These are phyloP conservation scores for Cryptosula pallasiana DNA, from an alignment of 2,888 invertebrate species.

Conservation along the genomic window DNA sequence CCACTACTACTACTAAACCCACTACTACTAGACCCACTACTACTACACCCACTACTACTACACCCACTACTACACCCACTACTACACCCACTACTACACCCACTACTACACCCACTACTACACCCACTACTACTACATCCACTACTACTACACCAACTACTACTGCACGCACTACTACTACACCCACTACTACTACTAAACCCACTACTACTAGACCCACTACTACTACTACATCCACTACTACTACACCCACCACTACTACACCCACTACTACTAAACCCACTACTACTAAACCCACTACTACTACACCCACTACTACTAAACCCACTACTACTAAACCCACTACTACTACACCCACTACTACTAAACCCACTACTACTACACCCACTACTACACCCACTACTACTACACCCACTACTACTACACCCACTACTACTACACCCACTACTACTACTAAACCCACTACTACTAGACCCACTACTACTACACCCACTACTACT, in stretches of 20 bases:
- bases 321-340: conserved; percentile 24
- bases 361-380: conserved; percentile 8
- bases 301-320: background rate
- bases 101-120: conserved; percentile 28
- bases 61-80: conserved; percentile 26
- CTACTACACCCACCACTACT: conserved; percentile 26
- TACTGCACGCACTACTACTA: conserved; percentile 40
- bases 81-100: conserved; percentile 46
- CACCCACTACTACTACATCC: background rate
- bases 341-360: conserved; percentile 14
- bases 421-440: background rate
- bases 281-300: conserved; percentile 22
- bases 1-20: background rate
- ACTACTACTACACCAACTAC: background rate
- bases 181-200: conserved; percentile 40
- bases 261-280: conserved; percentile 26
- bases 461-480: conserved; percentile 28
- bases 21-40: background rate
- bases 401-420: background rate
- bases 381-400: conserved; percentile 29
- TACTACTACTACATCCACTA: conserved; percentile 32
- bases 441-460: conserved; percentile 7
- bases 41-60: background rate
- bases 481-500: conserved; percentile 27
- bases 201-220: conserved; percentile 33